Base-by-base conservation (phyloP, 92 coral and sea anemone genomes). In the Micromussa lordhowensis region DNA sequence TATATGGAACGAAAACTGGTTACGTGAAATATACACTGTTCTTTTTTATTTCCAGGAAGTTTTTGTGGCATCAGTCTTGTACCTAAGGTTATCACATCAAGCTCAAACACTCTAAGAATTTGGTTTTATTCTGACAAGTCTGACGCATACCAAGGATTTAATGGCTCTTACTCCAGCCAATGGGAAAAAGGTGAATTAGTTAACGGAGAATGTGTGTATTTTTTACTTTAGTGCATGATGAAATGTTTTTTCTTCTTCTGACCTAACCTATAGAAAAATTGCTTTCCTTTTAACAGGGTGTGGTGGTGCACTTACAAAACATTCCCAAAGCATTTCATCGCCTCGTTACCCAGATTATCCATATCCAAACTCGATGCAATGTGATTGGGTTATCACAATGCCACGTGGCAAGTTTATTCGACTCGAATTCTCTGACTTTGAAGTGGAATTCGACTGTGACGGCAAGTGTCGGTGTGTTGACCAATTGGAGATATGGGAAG, bases 101-200 rank as follows among this genome's bases (percentile, higher is more conserved):
- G 99, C 29, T 58, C 88, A 71, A 97, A 97, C 80, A 80, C 81
- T 2, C 64, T 97, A 28, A 88, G 99, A 64, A 66, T 97, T 68
- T 97, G 99, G 99, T 97, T 97, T 77, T 77, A 83, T 21, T 92
- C 98, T 8, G 99, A 96, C 36, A 82, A 83, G 17, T 64, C 93
- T 10, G 91, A 84, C 30, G 88, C 88, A 38, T 86, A 90, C 31
- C 85, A 80, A 68, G 99, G 99, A 7, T 97, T 97, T 76, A 94
- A 94, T 31, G 97, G 95, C 13, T 81, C 95, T 24, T 97, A 94
- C 85, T 94, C 92, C 3, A 96, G 96, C 29, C 93, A 89, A 55
- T 31, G 78, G 77, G 94, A 96, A 53, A 83, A 94, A 90, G 99
- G 98, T 96, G 61, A 21, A 66, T 26, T 1, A 66, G 0, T 7